Evolutionary conservation across 2,113 vertebrate species (phyloP), one percentile per base, ranked within the genome.

Genomic region (Hemicordylus capensis): DNA sequence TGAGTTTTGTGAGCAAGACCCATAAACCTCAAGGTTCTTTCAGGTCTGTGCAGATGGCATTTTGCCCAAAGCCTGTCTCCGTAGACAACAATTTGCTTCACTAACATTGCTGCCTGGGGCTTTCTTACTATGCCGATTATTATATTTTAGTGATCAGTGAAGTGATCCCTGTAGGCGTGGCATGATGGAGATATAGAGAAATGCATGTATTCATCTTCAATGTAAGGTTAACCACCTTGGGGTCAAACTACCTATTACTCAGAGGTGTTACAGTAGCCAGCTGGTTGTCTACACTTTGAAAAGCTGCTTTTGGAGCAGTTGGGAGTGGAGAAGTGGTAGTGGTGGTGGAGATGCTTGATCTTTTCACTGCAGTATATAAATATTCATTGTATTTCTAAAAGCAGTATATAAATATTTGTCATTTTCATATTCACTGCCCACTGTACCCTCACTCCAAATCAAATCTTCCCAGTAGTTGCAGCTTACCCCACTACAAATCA

Each of bases 1-100:
- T n/a, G 83, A 31, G 39, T 73, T 61, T 66, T 76, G 51, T 70
- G 79, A 48, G 3, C 48, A 85, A 85, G 44, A 74, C 54, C n/a
- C 90, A 81, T 81, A 69, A 19, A 64, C 67, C 80, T 4, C 8
- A 24, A 87, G 86, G 89, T 42, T 19, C n/a, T 67, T 1, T 80
- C 85, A 88, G 79, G 2, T 83, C 19, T 64, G 54, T 84, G 1
- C 1, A 66, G 15, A 51, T n/a, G 59, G 80, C 77, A 31, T 70
- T 58, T 58, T 84, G 26, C 75, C 63, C 46, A 75, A 28, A 51
- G 34, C n/a, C 24, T 31, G 3, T 34, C 37, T 85, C 37, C 37
- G 5, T 67, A 39, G 51, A 58, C 12, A 59, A 69, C 20, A 17
- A 22, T 66, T 67, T 28, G 59, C 66, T 89, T 83, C 80, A 28